Conservation (phyloP, 2,113 vertebrate genomes). For the Halcyon malimbica region DNA sequence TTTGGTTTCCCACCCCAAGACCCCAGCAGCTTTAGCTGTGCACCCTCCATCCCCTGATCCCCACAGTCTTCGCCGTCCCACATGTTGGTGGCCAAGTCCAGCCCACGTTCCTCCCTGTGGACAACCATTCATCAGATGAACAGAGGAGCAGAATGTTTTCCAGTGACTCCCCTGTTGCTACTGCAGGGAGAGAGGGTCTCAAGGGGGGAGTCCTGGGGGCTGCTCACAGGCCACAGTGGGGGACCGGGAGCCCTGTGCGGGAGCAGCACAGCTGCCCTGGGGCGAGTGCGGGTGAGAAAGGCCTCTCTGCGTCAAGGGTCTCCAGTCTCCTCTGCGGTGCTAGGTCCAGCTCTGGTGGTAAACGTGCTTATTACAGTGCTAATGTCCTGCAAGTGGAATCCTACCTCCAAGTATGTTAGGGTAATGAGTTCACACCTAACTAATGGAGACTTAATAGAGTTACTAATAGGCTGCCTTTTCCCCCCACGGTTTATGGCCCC, state of each 20-base stretch:
- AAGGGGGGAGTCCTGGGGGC: rapidly evolving
- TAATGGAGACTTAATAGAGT: conserved; percentile 76
- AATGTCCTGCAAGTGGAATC: conserved; percentile 80
- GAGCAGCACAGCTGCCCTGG: background rate
- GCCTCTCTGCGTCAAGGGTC: background rate
- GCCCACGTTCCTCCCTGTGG: background rate
- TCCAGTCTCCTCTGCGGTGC: background rate
- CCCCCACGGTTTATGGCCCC: conserved; percentile 58
- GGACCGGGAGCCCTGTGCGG: background rate
- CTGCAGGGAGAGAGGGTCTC: background rate
- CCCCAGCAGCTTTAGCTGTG: background rate
- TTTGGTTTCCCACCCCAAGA: too few species aligned
- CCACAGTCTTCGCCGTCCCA: rapidly evolving
- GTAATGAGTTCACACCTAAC: conserved; percentile 83
- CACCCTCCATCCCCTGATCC: rapidly evolving
- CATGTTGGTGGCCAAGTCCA: rapidly evolving
- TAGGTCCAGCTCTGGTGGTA: background rate
- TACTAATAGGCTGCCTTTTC: conserved; percentile 77
- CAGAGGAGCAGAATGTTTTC: rapidly evolving
- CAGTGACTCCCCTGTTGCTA: rapidly evolving
- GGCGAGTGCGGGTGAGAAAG: background rate
- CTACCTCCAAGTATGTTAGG: conserved; percentile 74
- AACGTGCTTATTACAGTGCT: conserved; percentile 57
- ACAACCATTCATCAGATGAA: rapidly evolving
- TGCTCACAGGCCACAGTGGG: background rate